Base-by-base conservation (phyloP, 2,888 invertebrate genomes). In the Sphinx pinastri region DNA sequence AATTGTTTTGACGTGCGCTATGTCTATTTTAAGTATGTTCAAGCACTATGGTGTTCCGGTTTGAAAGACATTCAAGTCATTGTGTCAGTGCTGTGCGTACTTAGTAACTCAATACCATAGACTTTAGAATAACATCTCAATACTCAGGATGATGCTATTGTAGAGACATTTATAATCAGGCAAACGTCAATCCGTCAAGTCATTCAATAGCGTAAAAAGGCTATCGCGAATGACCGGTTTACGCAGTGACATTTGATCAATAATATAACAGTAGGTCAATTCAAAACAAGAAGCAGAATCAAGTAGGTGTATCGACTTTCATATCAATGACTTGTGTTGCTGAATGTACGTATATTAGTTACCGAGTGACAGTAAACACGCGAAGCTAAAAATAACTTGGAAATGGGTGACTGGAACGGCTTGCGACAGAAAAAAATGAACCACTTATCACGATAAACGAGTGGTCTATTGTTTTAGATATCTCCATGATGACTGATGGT, bases 361-460 rank as follows among this genome's bases (percentile, higher is more conserved):
- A 63, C 73, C 73, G 74, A 84, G 80, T 79, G 83, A 81, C 83
- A 82, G 79, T 78, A 66, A 52, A 74, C 84, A 84, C 84, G 84
- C 83, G 72, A 84, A 71, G 76, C 78, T 83, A 80, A 83, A 84
- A 81, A 81, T 84, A 82, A 72, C 70, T 68, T 58, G 77, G 76
- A 84, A 81, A 83, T 84, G 82, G 84, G 84, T 84, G 81, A 84
- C 76, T 83, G 79, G 82, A 81, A 82, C 82, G 80, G 52, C 45
- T 55, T 55, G 55, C 60, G 71, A 73, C 69, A 47, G 55, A 55
- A 68, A 68, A 51, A 68, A 68, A 47, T 19, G 47, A 31, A 57
- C 45, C 68, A 68, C 31, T 68, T 47, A 57, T 57, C 45, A 47
- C 19, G 55, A 57, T 57, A 68, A 68, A 69, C 19, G 19, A 45